A percentile compares a stretch with the other conserved stretches of the same genome.
Evolutionary conservation across 2,888 invertebrate genomes (phyloP).

Genomic region (Epsilonema sp.): DNA sequence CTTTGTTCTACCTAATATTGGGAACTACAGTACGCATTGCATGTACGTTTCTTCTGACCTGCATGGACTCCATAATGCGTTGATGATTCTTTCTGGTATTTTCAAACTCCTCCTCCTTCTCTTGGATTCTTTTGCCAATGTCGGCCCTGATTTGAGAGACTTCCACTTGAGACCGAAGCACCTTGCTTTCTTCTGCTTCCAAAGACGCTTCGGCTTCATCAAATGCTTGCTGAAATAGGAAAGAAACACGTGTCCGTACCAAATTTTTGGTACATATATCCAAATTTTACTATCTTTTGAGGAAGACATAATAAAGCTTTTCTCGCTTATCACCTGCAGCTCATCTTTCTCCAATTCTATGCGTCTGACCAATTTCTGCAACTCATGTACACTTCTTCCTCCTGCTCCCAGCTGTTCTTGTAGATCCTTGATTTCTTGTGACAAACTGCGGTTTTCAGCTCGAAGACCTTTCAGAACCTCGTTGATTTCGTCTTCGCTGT

Average conservation of each 20-base stretch:
- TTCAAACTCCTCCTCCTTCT: too few species aligned
- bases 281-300: too few species aligned
- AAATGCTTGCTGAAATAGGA: slow-evolving; percentile 32
- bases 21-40: too few species aligned
- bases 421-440: slow-evolving; percentile 94
- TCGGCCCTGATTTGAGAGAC: slow-evolving; percentile 86
- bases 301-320: too few species aligned
- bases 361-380: slow-evolving; percentile 94
- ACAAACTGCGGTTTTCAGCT: slow-evolving; percentile 95
- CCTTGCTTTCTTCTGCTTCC: slow-evolving; percentile 99
- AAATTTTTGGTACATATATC: neutral
- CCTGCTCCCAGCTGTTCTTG: slow-evolving; percentile 98
- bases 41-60: too few species aligned
- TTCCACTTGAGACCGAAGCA: too few species aligned
- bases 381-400: slow-evolving; percentile 95
- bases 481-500: slow-evolving; percentile 19
- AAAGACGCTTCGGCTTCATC: slow-evolving; percentile 95
- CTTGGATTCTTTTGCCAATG: slow-evolving; percentile 93
- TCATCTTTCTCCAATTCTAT: slow-evolving; percentile 98
- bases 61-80: too few species aligned
- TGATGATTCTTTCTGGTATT: too few species aligned
- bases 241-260: neutral
- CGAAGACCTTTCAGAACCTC: slow-evolving; percentile 84
- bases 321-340: too few species aligned
- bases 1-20: too few species aligned